phyloP scores from a whole-genome alignment of 2,113 vertebrate species.

The Danionella cerebrum region DNA sequence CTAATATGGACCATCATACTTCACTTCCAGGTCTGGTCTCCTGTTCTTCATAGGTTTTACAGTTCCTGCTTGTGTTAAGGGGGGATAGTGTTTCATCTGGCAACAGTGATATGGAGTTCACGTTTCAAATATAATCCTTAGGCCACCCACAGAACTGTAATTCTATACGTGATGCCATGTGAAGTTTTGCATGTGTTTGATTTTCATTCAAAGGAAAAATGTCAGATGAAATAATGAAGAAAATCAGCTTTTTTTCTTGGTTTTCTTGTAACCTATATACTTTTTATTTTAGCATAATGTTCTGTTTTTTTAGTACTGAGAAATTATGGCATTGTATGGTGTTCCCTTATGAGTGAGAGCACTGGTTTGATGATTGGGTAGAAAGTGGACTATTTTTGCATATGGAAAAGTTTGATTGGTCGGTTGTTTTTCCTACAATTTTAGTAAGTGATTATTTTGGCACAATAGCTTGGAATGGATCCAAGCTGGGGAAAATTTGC shows the following conservation, averaged over 20 bases:
- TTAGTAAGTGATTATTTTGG: background rate
- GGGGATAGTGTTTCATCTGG: background rate
- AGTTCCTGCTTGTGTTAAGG: background rate
- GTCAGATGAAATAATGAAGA: constrained; percentile 37
- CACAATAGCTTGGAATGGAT: background rate
- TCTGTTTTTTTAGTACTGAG: background rate
- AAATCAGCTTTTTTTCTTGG: background rate
- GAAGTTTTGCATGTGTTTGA: background rate
- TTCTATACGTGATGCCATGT: constrained; percentile 26
- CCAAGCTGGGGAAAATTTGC: background rate
- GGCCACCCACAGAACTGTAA: background rate
- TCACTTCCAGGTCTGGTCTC: constrained; percentile 82
- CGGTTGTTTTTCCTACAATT: background rate
- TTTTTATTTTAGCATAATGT: background rate
- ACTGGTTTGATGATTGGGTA: constrained; percentile 27
- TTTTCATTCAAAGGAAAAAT: constrained; percentile 8
- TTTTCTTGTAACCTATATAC: background rate
- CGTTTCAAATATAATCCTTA: constrained; percentile 1
- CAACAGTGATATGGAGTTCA: background rate
- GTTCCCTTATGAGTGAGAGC: constrained; percentile 39
- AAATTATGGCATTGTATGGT: constrained; percentile 31
- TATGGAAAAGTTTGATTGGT: background rate
- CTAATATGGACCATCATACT: constrained; percentile 98
- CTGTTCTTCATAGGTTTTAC: background rate
- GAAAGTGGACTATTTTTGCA: background rate